Conservation (phyloP, 1,140 invertebrate genomes). For the Drosophila nasuta region DNA sequence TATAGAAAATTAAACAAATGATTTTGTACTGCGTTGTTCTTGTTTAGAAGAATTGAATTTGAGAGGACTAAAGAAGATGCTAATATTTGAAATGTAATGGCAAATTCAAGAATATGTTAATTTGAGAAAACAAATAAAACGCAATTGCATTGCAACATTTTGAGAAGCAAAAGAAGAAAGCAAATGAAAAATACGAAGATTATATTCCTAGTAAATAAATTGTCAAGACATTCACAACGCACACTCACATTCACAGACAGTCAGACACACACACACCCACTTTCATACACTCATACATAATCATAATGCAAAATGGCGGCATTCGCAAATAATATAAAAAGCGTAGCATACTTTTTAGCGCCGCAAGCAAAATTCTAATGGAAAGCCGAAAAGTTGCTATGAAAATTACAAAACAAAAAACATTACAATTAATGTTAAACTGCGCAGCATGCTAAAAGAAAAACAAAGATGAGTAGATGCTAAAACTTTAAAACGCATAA, state of each 20-base stretch:
- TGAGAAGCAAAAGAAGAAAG: slow-evolving; percentile 10
- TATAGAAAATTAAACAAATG: background rate
- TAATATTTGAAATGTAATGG: slow-evolving; percentile 6
- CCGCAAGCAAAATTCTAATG: slow-evolving; percentile 29
- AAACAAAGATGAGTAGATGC: slow-evolving; percentile 16
- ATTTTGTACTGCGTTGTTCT: slow-evolving; percentile 60
- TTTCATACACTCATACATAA: slow-evolving; percentile 9
- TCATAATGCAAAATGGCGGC: slow-evolving; percentile 1
- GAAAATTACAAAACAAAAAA: background rate
- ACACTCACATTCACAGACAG: slow-evolving; percentile 30
- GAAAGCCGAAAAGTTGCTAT: slow-evolving; percentile 14
- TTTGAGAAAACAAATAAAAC: background rate
- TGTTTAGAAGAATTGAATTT: slow-evolving; percentile 53
- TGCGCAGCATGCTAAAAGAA: slow-evolving; percentile 31
- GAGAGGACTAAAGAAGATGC: slow-evolving; percentile 36
- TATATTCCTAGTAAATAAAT: slow-evolving; percentile 75
- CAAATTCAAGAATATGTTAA: slow-evolving; percentile 23
- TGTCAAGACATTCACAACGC: slow-evolving; percentile 56
- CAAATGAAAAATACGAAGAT: slow-evolving; percentile 48
- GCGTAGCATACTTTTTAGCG: slow-evolving; percentile 56
- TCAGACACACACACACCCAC: background rate
- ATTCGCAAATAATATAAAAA: slow-evolving; percentile 15
- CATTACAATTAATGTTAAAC: slow-evolving; percentile 7
- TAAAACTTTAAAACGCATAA: slow-evolving; percentile 22
- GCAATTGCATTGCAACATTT: slow-evolving; percentile 11